Evolutionary conservation across 1,140 invertebrate genomes (phyloP).

Genomic region (Drosophila arawakana): DNA sequence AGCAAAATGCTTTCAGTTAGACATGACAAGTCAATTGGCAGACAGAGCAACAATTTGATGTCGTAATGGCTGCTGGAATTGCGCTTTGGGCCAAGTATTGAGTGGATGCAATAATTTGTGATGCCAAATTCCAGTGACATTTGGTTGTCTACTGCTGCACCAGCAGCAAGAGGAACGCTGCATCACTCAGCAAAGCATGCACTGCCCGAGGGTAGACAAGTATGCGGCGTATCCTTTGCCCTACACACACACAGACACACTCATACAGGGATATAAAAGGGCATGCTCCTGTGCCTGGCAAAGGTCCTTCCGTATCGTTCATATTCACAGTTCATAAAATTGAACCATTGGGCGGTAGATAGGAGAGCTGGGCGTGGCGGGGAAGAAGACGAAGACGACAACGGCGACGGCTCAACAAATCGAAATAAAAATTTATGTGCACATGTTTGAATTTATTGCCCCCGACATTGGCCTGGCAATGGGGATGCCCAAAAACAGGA

Average conservation of each 20-base stretch:
- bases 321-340: constrained; percentile 81
- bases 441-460: constrained; percentile 81
- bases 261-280: constrained; percentile 24
- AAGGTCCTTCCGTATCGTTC: constrained; percentile 67
- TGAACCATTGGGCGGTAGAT: constrained; percentile 25
- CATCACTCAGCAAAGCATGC: not conserved
- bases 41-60: constrained; percentile 46
- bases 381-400: too few relatives aligned
- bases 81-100: constrained; percentile 28
- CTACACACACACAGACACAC: constrained; percentile 17
- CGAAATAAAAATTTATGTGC: constrained; percentile 81
- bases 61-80: constrained; percentile 30
- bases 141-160: not conserved
- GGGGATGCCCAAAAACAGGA: not conserved
- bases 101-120: constrained; percentile 73
- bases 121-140: constrained; percentile 47
- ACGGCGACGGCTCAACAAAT: constrained; percentile 60
- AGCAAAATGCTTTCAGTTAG: constrained; percentile 33
- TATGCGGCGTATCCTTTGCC: constrained; percentile 23
- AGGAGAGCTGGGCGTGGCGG: too few relatives aligned
- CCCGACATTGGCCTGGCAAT: constrained; percentile 51
- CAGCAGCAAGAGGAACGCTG: not conserved
- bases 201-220: constrained; percentile 21
- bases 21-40: constrained; percentile 68
- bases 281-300: constrained; percentile 38